Base-by-base conservation (phyloP, 2,797 vertebrate genomes). In the Phalloptychus januarius region DNA sequence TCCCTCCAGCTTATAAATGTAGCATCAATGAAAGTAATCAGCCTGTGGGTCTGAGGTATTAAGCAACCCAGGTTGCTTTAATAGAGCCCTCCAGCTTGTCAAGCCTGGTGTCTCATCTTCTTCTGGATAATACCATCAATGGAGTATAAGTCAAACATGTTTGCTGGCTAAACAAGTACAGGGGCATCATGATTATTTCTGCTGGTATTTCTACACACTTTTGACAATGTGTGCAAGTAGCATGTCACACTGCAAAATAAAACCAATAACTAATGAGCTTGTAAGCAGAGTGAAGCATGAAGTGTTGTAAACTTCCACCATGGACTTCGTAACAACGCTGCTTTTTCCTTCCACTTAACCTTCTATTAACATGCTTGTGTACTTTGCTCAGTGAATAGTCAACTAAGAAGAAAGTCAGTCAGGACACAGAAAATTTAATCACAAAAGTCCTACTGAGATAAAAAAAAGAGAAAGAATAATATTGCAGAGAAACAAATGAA, bases 401-500 rank as follows among this genome's bases (percentile, higher is more conserved):
- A 83, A 79, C 44, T 65, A 73, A 56, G 5, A 11, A 77, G 40
- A 72, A 36, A 63, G 25, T 31, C 4, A 23, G 7, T 33, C 44
- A 61, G 7, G 2, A 75, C 42, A 75, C 38, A 81, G 70, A 78
- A 36, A 71, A 45, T 82, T 67, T 52, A 63, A 83, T 31, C 70
- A 77, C 73, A 71, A 75, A 79, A 84, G 77, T 78, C 48, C 15
- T 12, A 46, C 28, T 58, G 76, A 82, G 85, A 83, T 80, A 74
- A 84, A 28, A 82, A 42, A 10, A 25, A 52, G 40, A 83, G 76
- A 75, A 70, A 5, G 76, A 75, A 71, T 54, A 38, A 70, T 72
- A 48, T 79, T 79, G 80, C 36, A 80, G 67, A 61, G 16, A 71
- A 20, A 50, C 8, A 42, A 79, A 85, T 44, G 69, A 70, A 84